Evolutionary conservation across 2,113 vertebrate genomes (phyloP), one percentile per base, ranked within the genome.

Genomic region (Turnix velox): DNA sequence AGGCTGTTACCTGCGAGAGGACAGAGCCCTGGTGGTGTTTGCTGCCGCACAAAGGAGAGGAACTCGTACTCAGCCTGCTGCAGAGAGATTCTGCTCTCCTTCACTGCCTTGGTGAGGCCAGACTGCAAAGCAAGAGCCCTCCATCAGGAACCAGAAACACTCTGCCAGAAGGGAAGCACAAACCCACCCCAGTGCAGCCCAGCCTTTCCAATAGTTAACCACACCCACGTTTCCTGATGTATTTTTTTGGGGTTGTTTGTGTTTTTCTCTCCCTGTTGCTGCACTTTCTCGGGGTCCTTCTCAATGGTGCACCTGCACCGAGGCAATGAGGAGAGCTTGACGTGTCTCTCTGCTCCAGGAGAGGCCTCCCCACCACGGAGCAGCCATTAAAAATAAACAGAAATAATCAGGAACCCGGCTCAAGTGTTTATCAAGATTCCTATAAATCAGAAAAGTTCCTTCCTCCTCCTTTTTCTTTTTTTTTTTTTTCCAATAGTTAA

Each of bases 61-160:
- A 99, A 99, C 95, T 99, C 99, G 0, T 99, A 99, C 94, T 99
- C 99, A 0, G 99, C 99, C 87, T 99, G 98, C 96, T 99, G 98
- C 94, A 99, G 73, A 1, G 98, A 98, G 82, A 99, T 97, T 42
- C 97, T 98, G 28, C 99, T 99, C 96, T 99, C 98, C 94, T 97
- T 98, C 57, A 99, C 99, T 3, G 99, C 99, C 95, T 99, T 98
- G 2, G 99, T 99, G 65, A 99, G 98, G 86, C 99, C 99, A 87
- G 99, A 99, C 99, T 99, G 97, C 88, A 96, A 98, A 71, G 93
- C n/a, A 42, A 97, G 69, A 97, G 85, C 66, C 95, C 59, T 16
- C 51, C 15, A 20, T 67, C 78, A 94, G 42, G 63, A 87, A 35
- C 9, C 6, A 93, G 58, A 94, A 33, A 91, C 46, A 14, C 4